Evolutionary conservation across 1,140 invertebrate genomes (phyloP).

Genomic region (Bombus polaris): DNA sequence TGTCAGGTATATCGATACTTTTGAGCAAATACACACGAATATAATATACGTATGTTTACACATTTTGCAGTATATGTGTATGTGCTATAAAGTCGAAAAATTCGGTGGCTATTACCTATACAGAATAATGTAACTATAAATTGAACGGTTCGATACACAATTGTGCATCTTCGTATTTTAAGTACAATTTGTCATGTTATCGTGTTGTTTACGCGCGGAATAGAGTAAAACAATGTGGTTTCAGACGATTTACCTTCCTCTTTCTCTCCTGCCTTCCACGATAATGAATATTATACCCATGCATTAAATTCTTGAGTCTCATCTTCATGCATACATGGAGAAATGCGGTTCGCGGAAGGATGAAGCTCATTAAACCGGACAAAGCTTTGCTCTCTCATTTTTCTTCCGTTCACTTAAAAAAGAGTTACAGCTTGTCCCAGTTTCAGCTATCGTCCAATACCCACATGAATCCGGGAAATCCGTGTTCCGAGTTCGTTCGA

Average conservation of each 20-base stretch:
- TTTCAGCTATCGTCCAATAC: background rate
- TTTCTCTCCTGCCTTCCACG: background rate
- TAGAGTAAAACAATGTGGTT: background rate
- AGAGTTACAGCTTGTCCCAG: conserved; percentile 10
- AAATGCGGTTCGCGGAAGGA: background rate
- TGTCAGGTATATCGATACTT: conserved; percentile 52
- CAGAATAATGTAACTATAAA: background rate
- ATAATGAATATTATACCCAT: background rate
- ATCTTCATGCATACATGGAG: background rate
- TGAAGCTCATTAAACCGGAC: background rate
- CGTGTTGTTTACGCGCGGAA: background rate
- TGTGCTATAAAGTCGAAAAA: background rate
- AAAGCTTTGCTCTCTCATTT: conserved; percentile 21
- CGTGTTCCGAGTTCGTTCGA: background rate
- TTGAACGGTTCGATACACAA: background rate
- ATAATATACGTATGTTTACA: background rate
- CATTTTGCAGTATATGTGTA: background rate
- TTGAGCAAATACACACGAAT: conserved; percentile 11
- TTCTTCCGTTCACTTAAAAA: background rate
- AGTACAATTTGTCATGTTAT: background rate
- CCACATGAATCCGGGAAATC: background rate
- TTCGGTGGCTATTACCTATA: background rate
- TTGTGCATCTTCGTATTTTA: background rate
- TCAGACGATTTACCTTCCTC: background rate
- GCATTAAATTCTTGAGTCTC: background rate